Conservation (phyloP, 2,888 invertebrate genomes). For the Allygus modestus region DNA sequence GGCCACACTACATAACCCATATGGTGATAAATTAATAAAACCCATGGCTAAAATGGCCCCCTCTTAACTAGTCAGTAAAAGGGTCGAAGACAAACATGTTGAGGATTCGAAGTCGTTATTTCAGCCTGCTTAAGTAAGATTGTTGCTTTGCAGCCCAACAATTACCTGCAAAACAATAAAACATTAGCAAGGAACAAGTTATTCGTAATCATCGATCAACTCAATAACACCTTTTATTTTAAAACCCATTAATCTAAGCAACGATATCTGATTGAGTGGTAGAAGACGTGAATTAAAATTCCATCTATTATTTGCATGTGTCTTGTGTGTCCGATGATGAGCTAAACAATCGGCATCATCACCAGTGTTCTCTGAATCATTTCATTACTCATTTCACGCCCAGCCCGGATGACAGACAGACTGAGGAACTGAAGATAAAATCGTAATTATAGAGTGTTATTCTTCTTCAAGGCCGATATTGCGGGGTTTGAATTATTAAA, state of each 20-base stretch:
- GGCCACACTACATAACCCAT: no score
- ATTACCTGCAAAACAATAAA: no score
- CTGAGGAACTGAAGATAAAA: background rate
- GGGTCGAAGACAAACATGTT: no score
- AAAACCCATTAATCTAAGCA: background rate
- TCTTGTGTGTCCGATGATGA: background rate
- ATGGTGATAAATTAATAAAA: no score
- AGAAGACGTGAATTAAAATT: background rate
- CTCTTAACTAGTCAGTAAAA: no score
- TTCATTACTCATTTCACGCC: conserved; percentile 7
- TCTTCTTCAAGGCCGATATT: background rate
- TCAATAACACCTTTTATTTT: no score
- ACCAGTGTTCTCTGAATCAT: background rate
- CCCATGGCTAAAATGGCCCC: no score
- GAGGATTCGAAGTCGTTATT: no score
- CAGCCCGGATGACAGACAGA: background rate
- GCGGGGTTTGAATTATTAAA: conserved; percentile 17
- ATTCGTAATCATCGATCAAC: no score
- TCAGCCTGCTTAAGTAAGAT: no score
- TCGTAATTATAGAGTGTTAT: conserved; percentile 16
- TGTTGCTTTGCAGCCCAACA: no score
- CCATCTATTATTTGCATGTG: background rate
- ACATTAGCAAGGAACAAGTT: no score
- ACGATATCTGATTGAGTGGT: background rate
- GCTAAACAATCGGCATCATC: background rate